Evolutionary conservation across 2,797 vertebrate species (phyloP).

Genomic region (Pteropus rufus): DNA sequence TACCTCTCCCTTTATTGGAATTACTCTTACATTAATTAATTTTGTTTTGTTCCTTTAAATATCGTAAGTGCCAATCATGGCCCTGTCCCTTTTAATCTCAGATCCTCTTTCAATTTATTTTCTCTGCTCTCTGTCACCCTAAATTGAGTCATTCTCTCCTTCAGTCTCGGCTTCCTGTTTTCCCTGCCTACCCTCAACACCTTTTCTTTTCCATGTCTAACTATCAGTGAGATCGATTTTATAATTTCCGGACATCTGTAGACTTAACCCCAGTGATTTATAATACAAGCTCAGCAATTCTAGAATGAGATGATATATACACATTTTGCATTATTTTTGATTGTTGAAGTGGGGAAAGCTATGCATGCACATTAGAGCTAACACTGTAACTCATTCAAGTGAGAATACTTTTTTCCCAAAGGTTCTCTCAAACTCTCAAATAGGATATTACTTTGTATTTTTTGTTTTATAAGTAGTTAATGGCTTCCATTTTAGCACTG

Average conservation of each 20-base stretch:
- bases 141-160: neutral
- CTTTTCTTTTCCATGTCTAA: neutral
- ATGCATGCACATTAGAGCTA: neutral
- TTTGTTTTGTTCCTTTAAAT: neutral
- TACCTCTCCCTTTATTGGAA: neutral
- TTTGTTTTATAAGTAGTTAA: conserved; percentile 14
- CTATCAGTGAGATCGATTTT: neutral
- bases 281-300: neutral
- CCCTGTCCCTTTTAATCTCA: neutral
- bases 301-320: neutral
- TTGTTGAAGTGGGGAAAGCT: neutral
- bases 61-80: neutral
- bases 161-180: neutral
- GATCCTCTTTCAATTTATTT: neutral
- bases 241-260: neutral
- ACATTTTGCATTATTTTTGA: neutral
- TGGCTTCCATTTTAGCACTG: conserved; percentile 46
- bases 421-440: conserved; percentile 22
- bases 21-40: neutral
- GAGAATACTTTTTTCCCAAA: neutral
- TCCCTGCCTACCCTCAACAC: neutral
- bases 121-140: neutral
- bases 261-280: neutral
- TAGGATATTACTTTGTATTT: conserved; percentile 1
- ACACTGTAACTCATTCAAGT: conserved; percentile 42